Conservation (phyloP, 2,888 invertebrate species). For the Ptilodon capucinus region DNA sequence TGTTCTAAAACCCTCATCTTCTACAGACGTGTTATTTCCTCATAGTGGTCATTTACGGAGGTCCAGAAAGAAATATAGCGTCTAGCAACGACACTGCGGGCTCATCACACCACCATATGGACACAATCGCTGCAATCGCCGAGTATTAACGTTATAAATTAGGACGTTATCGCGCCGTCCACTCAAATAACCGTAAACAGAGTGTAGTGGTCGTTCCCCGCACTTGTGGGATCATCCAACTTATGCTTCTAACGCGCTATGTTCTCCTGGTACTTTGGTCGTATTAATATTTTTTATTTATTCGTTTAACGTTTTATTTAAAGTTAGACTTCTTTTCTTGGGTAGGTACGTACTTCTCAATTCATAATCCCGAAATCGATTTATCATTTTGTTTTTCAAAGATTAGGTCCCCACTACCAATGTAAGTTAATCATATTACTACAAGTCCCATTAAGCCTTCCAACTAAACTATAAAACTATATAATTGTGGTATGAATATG, state of each 20-base stretch:
- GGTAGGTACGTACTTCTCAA: too few species aligned
- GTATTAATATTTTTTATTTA: conserved; percentile 51
- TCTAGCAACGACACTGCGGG: neutral
- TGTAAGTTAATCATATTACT: too few species aligned
- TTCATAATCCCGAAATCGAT: too few species aligned
- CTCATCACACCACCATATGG: conserved; percentile 25
- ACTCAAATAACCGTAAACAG: conserved; percentile 78
- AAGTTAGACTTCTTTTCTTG: too few species aligned
- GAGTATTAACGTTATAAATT: conserved; percentile 80
- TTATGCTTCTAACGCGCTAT: conserved; percentile 43
- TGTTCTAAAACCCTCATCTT: neutral
- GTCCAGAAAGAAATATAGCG: neutral
- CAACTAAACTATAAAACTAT: too few species aligned
- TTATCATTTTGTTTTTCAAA: too few species aligned
- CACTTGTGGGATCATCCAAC: conserved; percentile 58
- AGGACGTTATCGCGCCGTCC: conserved; percentile 71
- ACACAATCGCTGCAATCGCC: conserved; percentile 49
- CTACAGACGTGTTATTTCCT: neutral
- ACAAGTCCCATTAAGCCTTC: too few species aligned
- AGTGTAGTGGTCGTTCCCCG: conserved; percentile 61
- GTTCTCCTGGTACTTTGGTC: conserved; percentile 11
- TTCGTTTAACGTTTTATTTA: too few species aligned
- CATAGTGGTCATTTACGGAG: neutral
- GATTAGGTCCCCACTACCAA: too few species aligned
- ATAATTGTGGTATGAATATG: too few species aligned